Evolutionary conservation across 1,140 invertebrate species (phyloP), one percentile per base, ranked within the genome.

Genomic region (Calycopis cecrops): DNA sequence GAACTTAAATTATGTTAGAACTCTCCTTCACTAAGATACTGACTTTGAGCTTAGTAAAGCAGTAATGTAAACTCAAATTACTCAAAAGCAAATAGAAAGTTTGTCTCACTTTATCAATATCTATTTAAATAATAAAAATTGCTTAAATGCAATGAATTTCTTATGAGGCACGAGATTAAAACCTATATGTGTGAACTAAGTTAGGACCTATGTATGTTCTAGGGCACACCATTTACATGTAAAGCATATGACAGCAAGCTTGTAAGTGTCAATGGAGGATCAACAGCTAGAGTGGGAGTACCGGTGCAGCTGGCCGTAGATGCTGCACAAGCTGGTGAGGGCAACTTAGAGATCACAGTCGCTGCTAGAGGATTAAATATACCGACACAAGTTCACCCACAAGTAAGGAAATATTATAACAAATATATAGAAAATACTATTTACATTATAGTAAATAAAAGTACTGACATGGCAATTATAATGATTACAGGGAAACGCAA

Each of bases 271-370:
- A 95, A 93, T 40, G 89, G 89, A 53, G 90, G 90, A n/a, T 92
- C 94, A 59, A 93, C 97, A 52, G 94, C 93, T 9, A 89, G 94
- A 64, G 94, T 95, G 47, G 95, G 95, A 28, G 91, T 96, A 63
- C 93, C 95, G 14, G 95, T 97, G 10, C 96, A 97, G 74, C 96
- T 99, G 73, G 95, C 94, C 34, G 98, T 99, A 35, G 97, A 99
- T 89, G 98, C 97, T 7, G 95, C 94, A 62, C 94, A 97, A 84
- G 97, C 98, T 52, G 98, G 98, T 11, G 98, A 99, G 89, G 98
- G 98, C 35, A 99, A 98, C 86, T 88, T 99, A 48, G 98, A 99
- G 89, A 99, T 99, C 37, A 97, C 97, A 16, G 98, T 99, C 62
- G 96, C 95, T 60, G 96, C 96, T 35, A 92, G 96, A 74, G 97